Conservation (phyloP, 2,888 invertebrate species). For the Sturmia bella region DNA sequence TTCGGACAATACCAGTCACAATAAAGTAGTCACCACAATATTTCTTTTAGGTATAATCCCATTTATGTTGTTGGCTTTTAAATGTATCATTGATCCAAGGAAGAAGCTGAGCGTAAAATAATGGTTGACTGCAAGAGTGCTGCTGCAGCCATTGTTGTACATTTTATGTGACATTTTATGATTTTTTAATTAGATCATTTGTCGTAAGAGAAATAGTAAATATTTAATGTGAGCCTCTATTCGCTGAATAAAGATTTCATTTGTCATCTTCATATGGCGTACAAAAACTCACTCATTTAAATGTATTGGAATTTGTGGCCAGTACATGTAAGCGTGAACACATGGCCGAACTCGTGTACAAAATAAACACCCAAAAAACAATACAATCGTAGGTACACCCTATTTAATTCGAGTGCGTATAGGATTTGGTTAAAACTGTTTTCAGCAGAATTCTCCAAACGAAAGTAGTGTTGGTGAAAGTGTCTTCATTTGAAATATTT, state of each 20-base stretch:
- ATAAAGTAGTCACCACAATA: no score
- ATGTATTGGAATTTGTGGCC: no score
- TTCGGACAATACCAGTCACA: no score
- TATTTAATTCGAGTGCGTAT: slow-evolving; percentile 17
- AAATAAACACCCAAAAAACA: no score
- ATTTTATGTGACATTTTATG: slow-evolving; percentile 69
- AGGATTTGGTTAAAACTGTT: not conserved
- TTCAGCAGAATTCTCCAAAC: slow-evolving; percentile 11
- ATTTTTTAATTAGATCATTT: slow-evolving; percentile 72
- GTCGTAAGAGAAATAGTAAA: slow-evolving; percentile 66
- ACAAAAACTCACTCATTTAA: not conserved
- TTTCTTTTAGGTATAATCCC: no score
- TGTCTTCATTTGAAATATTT: slow-evolving; percentile 4
- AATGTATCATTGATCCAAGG: no score
- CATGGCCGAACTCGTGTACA: no score
- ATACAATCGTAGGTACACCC: not conserved
- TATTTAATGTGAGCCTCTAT: slow-evolving; percentile 48
- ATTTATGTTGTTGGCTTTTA: no score
- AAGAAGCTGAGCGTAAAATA: no score
- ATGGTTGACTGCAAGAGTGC: no score
- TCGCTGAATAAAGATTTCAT: no score
- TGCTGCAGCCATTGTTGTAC: slow-evolving; percentile 33
- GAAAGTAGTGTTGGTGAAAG: no score
- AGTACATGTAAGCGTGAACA: not conserved
- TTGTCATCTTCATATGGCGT: not conserved